A percentile compares a stretch with the other conserved stretches of the same genome.
Evolutionary conservation across 2,888 invertebrate genomes (phyloP).

Genomic region (Andricus quercusramuli): DNA sequence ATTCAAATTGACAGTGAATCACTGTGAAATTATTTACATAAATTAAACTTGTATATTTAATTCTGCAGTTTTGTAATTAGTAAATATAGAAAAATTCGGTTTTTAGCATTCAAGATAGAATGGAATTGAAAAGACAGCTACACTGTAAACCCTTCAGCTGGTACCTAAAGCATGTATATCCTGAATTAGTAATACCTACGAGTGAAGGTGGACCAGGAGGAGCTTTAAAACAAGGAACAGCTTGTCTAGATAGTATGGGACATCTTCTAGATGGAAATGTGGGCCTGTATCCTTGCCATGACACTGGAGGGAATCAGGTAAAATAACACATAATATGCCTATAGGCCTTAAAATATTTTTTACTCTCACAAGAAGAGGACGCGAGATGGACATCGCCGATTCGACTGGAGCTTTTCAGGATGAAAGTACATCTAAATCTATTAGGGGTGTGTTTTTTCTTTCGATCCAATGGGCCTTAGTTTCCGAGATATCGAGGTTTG

Average conservation of each 20-base stretch:
- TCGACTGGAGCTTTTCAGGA: too few relatives aligned
- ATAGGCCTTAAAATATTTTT: too few relatives aligned
- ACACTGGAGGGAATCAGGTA: constrained; percentile 96
- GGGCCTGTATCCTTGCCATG: constrained; percentile 96
- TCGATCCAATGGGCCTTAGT: too few relatives aligned
- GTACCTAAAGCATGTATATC: constrained; percentile 96
- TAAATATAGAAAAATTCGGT: background rate
- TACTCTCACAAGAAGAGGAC: too few relatives aligned
- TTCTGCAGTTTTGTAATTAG: background rate
- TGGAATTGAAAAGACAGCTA: constrained; percentile 88
- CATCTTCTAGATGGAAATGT: constrained; percentile 91
- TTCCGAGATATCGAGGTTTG: too few relatives aligned
- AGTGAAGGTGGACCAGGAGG: constrained; percentile 83
- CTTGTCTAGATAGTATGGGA: constrained; percentile 97
- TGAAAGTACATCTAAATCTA: too few relatives aligned
- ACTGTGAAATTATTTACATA: too few relatives aligned
- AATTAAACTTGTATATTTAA: background rate
- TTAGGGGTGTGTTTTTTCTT: too few relatives aligned
- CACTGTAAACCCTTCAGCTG: constrained; percentile 97
- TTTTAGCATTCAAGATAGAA: constrained; percentile 90
- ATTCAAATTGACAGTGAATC: too few relatives aligned
- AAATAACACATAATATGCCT: constrained; percentile 38
- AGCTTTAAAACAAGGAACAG: constrained; percentile 88
- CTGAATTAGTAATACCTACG: constrained; percentile 89
- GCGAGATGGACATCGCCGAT: too few relatives aligned